These are phyloP conservation scores for Aldabrachelys gigantea DNA, from an alignment of 2,113 vertebrate species.

Conservation along the genomic window DNA sequence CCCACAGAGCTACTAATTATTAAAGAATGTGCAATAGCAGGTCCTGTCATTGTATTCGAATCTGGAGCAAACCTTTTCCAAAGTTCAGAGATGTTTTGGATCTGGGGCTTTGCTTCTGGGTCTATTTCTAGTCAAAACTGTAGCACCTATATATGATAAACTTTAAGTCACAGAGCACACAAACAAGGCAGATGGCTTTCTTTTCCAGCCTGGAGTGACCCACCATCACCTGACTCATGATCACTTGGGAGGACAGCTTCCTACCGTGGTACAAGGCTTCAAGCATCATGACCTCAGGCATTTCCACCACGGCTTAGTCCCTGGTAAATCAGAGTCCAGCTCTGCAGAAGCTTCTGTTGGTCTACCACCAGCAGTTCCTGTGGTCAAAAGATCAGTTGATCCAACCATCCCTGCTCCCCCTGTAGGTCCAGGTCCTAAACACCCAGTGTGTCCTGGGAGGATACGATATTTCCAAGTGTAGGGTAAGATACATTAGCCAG, in stretches of 20 bases:
- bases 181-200: neutral
- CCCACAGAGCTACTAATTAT: neutral
- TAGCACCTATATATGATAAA: neutral
- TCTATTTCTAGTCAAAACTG: neutral
- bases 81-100: neutral
- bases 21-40: neutral
- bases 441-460: constrained; percentile 75
- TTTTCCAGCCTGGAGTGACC: constrained; percentile 61
- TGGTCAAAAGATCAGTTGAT: constrained; percentile 30
- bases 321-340: neutral
- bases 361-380: accelerated
- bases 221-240: constrained; percentile 12
- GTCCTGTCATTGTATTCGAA: neutral
- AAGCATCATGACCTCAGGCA: constrained; percentile 60
- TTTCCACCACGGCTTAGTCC: constrained; percentile 33
- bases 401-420: constrained; percentile 13
- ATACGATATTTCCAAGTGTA: constrained; percentile 75
- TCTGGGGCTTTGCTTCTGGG: neutral
- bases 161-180: neutral
- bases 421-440: constrained; percentile 39
- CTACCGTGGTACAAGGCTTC: neutral
- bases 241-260: constrained; percentile 29
- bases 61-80: neutral
- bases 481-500: neutral
- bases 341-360: constrained; percentile 5